Evolutionary conservation across 2,797 vertebrate genomes (phyloP).

Genomic region (Typhlichthys subterraneus): DNA sequence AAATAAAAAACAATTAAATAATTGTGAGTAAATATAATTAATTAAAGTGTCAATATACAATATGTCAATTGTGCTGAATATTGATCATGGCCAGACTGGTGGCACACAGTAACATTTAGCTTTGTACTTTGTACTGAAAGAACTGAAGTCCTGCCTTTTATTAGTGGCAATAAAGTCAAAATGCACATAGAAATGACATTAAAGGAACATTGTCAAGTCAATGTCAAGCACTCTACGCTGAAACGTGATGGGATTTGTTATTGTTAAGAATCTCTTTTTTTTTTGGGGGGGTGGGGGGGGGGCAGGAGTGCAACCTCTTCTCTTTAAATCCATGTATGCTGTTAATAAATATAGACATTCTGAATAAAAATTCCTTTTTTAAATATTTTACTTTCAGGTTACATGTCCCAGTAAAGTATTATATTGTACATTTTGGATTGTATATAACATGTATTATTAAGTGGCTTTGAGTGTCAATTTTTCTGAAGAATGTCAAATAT

Average conservation of each 20-base stretch:
- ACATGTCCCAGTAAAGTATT: conserved; percentile 78
- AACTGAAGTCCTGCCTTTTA: too few species aligned
- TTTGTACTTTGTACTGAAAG: not conserved
- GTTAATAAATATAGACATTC: conserved; percentile 37
- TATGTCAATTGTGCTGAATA: not conserved
- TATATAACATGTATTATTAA: conserved; percentile 76
- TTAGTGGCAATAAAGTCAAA: too few species aligned
- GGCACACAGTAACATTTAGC: not conserved
- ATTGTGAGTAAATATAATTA: not conserved
- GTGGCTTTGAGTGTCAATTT: conserved; percentile 73
- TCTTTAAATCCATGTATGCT: conserved; percentile 64
- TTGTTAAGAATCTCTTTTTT: conserved; percentile 27
- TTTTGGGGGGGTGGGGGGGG: not conserved
- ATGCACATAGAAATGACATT: too few species aligned
- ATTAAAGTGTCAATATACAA: not conserved
- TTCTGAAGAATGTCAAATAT: conserved; percentile 75
- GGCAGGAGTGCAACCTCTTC: conserved; percentile 27
- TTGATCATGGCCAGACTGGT: not conserved
- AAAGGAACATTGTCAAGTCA: too few species aligned
- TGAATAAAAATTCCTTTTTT: conserved; percentile 59
- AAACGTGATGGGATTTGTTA: conserved; percentile 22
- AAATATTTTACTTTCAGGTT: conserved; percentile 64
- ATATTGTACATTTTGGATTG: conserved; percentile 80
- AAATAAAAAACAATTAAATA: not conserved
- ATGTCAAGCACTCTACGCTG: not conserved